Conservation (phyloP, 2,888 invertebrate genomes). For the Nasonovia ribisnigri region DNA sequence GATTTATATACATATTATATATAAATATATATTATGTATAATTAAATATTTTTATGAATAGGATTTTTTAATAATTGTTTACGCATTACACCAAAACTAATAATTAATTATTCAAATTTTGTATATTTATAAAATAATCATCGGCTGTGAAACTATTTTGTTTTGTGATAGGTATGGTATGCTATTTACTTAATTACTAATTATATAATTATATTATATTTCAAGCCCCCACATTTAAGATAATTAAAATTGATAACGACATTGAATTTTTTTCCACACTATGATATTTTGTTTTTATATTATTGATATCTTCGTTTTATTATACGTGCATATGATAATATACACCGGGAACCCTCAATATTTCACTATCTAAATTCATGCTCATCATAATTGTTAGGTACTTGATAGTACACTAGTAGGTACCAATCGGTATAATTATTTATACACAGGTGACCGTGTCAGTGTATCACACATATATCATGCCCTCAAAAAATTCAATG, state of each 20-base stretch:
- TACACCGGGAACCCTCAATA: neutral
- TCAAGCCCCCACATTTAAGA: neutral
- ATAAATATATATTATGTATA: neutral
- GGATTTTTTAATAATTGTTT: constrained; percentile 50
- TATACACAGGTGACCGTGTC: too few relatives aligned
- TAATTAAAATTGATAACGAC: neutral
- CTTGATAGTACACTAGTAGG: neutral
- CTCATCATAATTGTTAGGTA: neutral
- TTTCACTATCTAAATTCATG: neutral
- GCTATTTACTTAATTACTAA: constrained; percentile 33
- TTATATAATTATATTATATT: neutral
- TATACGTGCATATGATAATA: neutral
- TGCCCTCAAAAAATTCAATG: neutral
- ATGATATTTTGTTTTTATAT: neutral
- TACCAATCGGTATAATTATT: too few relatives aligned
- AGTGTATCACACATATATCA: neutral
- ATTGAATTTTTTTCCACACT: neutral
- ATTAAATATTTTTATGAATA: constrained; percentile 55
- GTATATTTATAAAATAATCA: constrained; percentile 52
- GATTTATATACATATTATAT: neutral
- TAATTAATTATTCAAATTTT: constrained; percentile 18
- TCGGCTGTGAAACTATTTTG: constrained; percentile 51
- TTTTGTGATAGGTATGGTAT: constrained; percentile 45
- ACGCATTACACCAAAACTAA: constrained; percentile 41
- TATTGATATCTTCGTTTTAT: neutral